Evolutionary conservation across 1,140 invertebrate species (phyloP).

Genomic region (Rhyacophila brunnea): DNA sequence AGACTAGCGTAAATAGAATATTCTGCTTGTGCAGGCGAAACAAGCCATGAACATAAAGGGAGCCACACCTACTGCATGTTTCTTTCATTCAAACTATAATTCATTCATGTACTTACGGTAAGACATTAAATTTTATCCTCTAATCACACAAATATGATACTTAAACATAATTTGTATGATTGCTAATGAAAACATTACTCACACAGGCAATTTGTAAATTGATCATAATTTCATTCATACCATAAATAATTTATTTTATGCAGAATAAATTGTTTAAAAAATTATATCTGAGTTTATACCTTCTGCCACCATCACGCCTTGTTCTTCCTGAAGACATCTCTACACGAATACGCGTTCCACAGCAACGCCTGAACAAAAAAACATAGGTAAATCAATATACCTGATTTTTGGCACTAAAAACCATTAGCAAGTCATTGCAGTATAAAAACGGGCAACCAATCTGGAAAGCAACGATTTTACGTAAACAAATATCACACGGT

Average conservation of each 20-base stretch:
- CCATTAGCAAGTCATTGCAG: no score
- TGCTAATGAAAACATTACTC: neutral
- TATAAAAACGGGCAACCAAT: no score
- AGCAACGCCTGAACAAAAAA: slow-evolving; percentile 65
- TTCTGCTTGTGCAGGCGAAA: no score
- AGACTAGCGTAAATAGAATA: no score
- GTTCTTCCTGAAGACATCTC: slow-evolving; percentile 87
- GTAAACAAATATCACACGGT: no score
- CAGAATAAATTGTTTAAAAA: neutral
- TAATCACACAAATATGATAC: neutral
- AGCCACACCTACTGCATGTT: no score
- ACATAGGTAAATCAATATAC: no score
- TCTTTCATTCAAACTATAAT: no score
- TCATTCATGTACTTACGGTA: neutral
- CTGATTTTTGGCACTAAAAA: no score
- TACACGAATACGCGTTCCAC: slow-evolving; percentile 78
- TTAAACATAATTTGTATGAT: neutral
- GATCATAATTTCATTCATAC: neutral
- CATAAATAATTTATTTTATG: neutral
- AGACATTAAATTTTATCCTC: neutral
- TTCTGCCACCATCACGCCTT: slow-evolving; percentile 62
- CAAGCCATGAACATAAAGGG: no score
- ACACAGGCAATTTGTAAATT: neutral
- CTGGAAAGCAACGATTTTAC: no score
- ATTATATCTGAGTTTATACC: slow-evolving; percentile 4